These are phyloP conservation scores for Platyura marginata DNA, from an alignment of 1,140 invertebrate genomes.

Conservation along the genomic window DNA sequence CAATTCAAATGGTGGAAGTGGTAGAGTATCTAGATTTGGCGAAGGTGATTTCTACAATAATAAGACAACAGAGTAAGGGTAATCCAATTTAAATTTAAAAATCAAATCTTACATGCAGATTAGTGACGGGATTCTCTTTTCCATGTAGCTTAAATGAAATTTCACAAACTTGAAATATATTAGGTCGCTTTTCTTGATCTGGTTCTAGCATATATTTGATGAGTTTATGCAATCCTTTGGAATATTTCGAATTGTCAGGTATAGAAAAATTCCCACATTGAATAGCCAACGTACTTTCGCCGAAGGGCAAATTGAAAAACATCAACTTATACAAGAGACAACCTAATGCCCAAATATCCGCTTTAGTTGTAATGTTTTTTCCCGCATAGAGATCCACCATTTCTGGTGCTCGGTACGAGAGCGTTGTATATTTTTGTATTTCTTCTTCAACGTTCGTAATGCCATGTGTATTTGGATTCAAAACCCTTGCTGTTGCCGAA, in stretches of 20 bases:
- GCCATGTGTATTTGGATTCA: conserved; percentile 55
- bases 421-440: conserved; percentile 85
- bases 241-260: conserved; percentile 66
- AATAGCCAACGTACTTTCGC: conserved; percentile 83
- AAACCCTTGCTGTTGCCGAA: conserved; percentile 62
- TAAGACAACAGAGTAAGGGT: background rate
- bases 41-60: conserved; percentile 45
- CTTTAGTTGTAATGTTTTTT: conserved; percentile 76
- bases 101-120: conserved; percentile 66
- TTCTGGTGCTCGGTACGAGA: conserved; percentile 85
- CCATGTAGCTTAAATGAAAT: conserved; percentile 56
- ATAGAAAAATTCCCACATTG: conserved; percentile 79
- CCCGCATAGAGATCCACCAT: conserved; percentile 89
- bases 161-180: conserved; percentile 76
- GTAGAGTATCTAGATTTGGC: conserved; percentile 43
- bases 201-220: conserved; percentile 72
- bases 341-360: conserved; percentile 85
- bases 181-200: conserved; percentile 63
- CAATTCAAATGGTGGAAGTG: conserved; percentile 41
- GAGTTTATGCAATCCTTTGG: conserved; percentile 34
- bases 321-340: conserved; percentile 84
- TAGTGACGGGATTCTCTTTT: conserved; percentile 62
- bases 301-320: conserved; percentile 84
- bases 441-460: conserved; percentile 70
- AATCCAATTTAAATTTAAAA: background rate